Conservation (phyloP, 1,140 invertebrate genomes). For the Drosophila lini region DNA sequence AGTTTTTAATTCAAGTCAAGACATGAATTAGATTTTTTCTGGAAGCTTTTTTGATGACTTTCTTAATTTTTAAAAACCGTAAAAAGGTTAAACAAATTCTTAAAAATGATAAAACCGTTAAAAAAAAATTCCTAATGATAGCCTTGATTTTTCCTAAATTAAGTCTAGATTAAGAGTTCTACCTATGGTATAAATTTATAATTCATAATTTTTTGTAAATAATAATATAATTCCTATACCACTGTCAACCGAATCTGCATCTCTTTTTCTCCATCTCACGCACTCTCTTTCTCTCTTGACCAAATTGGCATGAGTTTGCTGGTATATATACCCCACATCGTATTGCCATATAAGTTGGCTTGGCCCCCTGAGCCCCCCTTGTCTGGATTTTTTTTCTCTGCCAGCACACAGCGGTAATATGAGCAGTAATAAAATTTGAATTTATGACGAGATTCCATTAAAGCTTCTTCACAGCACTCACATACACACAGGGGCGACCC, state of each 20-base stretch:
- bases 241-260: slow-evolving; percentile 18
- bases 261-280: not conserved
- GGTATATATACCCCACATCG: slow-evolving; percentile 41
- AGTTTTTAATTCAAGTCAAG: not conserved
- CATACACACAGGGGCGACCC: slow-evolving; percentile 47
- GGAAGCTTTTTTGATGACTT: not conserved
- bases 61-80: not conserved
- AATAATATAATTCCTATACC: not conserved
- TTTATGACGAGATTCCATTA: slow-evolving; percentile 84
- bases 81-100: not conserved
- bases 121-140: too few species aligned
- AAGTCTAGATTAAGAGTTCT: too few species aligned
- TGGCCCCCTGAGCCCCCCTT: slow-evolving; percentile 33
- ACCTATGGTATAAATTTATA: not conserved
- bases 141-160: too few species aligned
- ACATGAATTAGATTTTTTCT: not conserved
- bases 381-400: slow-evolving; percentile 34
- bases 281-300: slow-evolving; percentile 17
- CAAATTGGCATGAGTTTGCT: slow-evolving; percentile 40
- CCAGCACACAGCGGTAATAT: slow-evolving; percentile 70
- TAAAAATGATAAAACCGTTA: too few species aligned
- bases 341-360: slow-evolving; percentile 61
- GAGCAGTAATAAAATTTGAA: slow-evolving; percentile 83
- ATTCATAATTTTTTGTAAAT: not conserved
- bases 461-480: slow-evolving; percentile 79